phyloP scores from a whole-genome alignment of 2,113 vertebrate genomes.

The Syngnathus typhle region DNA sequence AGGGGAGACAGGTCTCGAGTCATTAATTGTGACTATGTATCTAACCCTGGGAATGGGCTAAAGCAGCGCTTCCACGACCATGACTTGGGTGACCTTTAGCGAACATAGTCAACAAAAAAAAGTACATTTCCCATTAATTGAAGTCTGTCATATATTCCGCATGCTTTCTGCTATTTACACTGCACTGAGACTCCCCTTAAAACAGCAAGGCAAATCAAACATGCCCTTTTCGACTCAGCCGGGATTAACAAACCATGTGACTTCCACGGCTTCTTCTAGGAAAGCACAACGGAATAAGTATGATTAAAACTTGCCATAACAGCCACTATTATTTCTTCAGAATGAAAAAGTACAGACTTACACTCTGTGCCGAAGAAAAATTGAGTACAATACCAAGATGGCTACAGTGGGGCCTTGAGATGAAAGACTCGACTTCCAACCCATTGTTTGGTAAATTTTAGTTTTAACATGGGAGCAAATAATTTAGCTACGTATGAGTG shows the following conservation, averaged over 20 bases:
- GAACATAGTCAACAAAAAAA: conserved; percentile 88
- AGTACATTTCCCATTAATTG: conserved; percentile 85
- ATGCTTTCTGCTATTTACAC: conserved; percentile 86
- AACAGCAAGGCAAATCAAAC: conserved; percentile 72
- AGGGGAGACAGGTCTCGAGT: conserved; percentile 67
- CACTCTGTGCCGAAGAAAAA: not conserved
- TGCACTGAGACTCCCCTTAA: conserved; percentile 77
- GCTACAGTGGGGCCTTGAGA: not conserved
- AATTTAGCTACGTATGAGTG: not conserved
- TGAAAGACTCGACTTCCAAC: not conserved
- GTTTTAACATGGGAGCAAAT: not conserved
- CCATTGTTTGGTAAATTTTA: not conserved
- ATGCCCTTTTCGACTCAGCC: conserved; percentile 68
- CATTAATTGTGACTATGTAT: conserved; percentile 95
- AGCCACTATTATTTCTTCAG: conserved; percentile 28
- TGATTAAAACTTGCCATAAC: conserved; percentile 61
- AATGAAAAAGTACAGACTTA: conserved; percentile 10
- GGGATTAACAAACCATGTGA: conserved; percentile 63
- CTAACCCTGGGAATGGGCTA: conserved; percentile 95
- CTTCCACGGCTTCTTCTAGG: conserved; percentile 57
- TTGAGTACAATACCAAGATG: not conserved
- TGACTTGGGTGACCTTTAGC: conserved; percentile 80
- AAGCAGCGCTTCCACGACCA: conserved; percentile 83
- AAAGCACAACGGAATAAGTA: conserved; percentile 46
- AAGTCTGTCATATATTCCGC: conserved; percentile 81